These are phyloP conservation scores for Pogonomyrmex barbatus DNA, from an alignment of 1,140 invertebrate genomes.

Conservation along the genomic window DNA sequence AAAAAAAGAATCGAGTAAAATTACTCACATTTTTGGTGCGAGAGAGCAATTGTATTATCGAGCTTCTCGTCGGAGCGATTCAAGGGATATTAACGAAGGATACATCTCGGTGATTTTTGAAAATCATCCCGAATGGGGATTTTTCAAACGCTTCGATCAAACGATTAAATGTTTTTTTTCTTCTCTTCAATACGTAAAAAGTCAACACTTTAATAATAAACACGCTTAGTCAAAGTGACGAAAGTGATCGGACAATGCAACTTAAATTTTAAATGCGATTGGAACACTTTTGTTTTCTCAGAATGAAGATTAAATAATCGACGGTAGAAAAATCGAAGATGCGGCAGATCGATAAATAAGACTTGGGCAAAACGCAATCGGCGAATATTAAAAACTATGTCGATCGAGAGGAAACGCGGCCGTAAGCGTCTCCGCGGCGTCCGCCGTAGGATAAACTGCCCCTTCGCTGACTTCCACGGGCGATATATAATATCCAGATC, in stretches of 20 bases:
- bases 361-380: neutral
- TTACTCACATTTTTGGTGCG: conserved; percentile 5
- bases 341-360: conserved; percentile 51
- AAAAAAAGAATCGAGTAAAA: conserved; percentile 2
- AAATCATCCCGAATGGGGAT: neutral
- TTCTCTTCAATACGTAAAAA: neutral
- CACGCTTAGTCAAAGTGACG: neutral
- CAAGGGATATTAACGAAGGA: neutral
- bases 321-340: neutral
- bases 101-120: neutral
- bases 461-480: conserved; percentile 65
- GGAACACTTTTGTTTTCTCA: too few relatives aligned
- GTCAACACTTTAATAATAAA: neutral
- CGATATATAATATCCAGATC: conserved; percentile 77
- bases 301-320: too few relatives aligned
- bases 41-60: neutral
- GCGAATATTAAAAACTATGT: conserved; percentile 47
- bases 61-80: neutral
- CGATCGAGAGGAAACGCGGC: conserved; percentile 34
- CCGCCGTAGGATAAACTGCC: conserved; percentile 74
- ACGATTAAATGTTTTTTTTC: neutral
- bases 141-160: neutral
- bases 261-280: neutral
- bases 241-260: neutral
- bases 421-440: conserved; percentile 58